Evolutionary conservation across 2,113 vertebrate species (phyloP).

Genomic region (Hippoglossus stenolepis): DNA sequence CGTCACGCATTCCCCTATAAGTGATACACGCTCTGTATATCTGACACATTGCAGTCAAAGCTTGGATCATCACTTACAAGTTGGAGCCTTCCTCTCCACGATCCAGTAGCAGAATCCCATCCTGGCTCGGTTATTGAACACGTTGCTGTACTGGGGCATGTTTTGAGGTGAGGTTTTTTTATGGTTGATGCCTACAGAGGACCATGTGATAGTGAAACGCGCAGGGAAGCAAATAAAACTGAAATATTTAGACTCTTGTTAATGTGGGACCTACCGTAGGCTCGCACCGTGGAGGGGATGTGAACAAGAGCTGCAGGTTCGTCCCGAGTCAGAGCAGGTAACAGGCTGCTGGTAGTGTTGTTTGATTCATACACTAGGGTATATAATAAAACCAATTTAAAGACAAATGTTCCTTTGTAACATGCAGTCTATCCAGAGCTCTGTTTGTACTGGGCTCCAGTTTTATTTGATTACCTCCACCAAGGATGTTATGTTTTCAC

Average conservation of each 20-base stretch:
- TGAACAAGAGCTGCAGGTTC: constrained; percentile 1
- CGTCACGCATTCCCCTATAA: not conserved
- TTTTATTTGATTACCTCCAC: too few species aligned
- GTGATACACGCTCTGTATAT: not conserved
- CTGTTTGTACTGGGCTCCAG: not conserved
- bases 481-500: too few species aligned
- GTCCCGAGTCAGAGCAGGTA: constrained; percentile 40
- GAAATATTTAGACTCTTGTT: not conserved
- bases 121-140: constrained; percentile 66
- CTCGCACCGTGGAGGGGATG: not conserved
- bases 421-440: not conserved
- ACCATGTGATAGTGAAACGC: not conserved
- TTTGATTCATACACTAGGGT: constrained; percentile 11
- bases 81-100: constrained; percentile 58
- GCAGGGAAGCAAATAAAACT: not conserved
- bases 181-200: constrained; percentile 27
- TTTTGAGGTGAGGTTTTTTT: constrained; percentile 43
- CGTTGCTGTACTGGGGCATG: constrained; percentile 62
- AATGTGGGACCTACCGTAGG: constrained; percentile 22
- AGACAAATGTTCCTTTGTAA: not conserved
- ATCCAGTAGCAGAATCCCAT: constrained; percentile 74
- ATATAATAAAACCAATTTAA: constrained; percentile 9
- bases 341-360: not conserved
- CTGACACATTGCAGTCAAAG: not conserved
- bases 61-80: constrained; percentile 49